phyloP scores from a whole-genome alignment of 2,113 vertebrate species.

The Ictidomys tridecemlineatus region DNA sequence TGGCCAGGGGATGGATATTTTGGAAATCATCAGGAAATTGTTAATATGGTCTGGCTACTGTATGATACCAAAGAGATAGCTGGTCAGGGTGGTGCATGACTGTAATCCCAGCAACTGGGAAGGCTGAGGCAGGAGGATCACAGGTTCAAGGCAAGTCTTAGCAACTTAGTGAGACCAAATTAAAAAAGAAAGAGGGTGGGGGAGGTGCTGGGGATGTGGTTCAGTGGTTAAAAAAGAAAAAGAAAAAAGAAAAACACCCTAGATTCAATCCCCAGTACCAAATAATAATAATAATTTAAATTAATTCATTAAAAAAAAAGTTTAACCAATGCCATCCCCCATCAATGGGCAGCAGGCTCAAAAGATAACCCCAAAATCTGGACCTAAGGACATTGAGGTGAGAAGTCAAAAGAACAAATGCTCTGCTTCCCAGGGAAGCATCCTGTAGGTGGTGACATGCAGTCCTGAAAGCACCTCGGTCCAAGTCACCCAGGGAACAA shows the following conservation, averaged over 20 bases:
- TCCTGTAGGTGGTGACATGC: neutral
- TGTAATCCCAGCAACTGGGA: too few relatives aligned
- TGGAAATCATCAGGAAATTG: neutral
- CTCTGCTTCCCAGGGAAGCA: fast-evolving
- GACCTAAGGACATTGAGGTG: neutral
- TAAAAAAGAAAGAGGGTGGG: too few relatives aligned
- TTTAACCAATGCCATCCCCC: neutral
- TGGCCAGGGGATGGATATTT: neutral
- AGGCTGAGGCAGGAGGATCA: too few relatives aligned
- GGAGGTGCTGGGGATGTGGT: too few relatives aligned
- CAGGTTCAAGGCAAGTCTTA: too few relatives aligned
- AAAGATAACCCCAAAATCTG: neutral
- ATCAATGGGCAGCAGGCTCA: neutral
- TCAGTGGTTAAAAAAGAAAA: too few relatives aligned
- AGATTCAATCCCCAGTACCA: neutral
- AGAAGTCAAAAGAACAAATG: conserved; percentile 1
- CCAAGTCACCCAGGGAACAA: neutral
- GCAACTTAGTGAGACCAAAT: too few relatives aligned
- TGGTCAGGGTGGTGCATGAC: too few relatives aligned
- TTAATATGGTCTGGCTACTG: neutral
- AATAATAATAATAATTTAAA: neutral
- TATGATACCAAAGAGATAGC: neutral
- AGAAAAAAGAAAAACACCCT: too few relatives aligned
- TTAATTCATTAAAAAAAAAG: neutral
- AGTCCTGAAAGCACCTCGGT: neutral